Conservation (phyloP, 64 coral and sea anemone species). For the Trachythela sp. region DNA sequence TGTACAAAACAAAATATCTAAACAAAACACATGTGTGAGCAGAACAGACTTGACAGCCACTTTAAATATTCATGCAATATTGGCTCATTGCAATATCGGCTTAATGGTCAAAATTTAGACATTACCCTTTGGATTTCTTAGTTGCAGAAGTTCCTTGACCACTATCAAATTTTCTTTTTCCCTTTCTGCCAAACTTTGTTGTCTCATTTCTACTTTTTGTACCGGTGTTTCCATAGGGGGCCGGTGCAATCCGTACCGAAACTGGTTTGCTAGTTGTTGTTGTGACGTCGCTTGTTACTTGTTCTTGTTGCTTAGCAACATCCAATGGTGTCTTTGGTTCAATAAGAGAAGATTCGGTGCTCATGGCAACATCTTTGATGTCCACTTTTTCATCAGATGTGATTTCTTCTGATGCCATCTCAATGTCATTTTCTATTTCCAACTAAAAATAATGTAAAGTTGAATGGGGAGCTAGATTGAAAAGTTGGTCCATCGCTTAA, state of each 20-base stretch:
- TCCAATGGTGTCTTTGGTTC: not conserved
- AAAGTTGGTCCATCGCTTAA: too few relatives aligned
- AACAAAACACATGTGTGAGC: too few relatives aligned
- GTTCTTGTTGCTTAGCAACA: not conserved
- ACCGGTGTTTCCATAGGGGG: not conserved
- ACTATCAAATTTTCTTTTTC: constrained; percentile 18
- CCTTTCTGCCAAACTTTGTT: constrained; percentile 2
- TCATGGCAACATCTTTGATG: not conserved
- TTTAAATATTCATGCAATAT: too few relatives aligned
- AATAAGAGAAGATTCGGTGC: not conserved
- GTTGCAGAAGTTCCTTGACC: not conserved
- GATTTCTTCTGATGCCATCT: not conserved
- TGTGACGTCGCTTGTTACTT: not conserved
- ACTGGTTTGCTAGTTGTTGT: not conserved
- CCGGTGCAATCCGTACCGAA: not conserved
- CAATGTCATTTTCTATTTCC: not conserved
- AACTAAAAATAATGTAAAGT: not conserved
- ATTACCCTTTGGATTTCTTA: not conserved
- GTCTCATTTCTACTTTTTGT: not conserved
- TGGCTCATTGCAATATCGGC: too few relatives aligned
- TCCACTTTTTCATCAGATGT: not conserved
- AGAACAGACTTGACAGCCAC: too few relatives aligned
- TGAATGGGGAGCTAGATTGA: too few relatives aligned
- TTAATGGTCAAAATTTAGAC: too few relatives aligned
- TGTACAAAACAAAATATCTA: too few relatives aligned